Conservation (phyloP, 30 jellyfish, hydroid and myxozoan genomes). For the Cassiopea andromeda region DNA sequence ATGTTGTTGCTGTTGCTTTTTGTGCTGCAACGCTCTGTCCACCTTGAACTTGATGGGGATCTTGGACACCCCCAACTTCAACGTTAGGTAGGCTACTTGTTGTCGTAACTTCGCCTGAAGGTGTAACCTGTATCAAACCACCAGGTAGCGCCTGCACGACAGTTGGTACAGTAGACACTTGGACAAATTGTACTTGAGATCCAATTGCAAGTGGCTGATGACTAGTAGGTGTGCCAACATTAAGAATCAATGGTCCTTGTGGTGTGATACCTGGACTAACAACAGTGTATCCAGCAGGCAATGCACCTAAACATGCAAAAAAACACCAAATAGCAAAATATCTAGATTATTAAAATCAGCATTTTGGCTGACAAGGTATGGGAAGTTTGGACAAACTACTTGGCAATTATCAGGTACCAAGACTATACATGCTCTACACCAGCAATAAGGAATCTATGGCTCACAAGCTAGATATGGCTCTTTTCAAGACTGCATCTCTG, state of each 20-base stretch:
- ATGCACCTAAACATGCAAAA: slow-evolving; percentile 10
- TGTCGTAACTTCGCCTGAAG: slow-evolving; percentile 71
- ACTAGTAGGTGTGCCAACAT: slow-evolving; percentile 66
- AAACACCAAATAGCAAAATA: no score
- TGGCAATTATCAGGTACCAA: no score
- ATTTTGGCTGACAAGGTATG: no score
- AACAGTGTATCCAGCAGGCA: slow-evolving; percentile 80
- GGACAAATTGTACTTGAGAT: slow-evolving; percentile 80
- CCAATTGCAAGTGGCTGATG: slow-evolving; percentile 65
- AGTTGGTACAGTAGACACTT: slow-evolving; percentile 81
- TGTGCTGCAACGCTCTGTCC: slow-evolving; percentile 2
- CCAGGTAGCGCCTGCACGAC: slow-evolving; percentile 84
- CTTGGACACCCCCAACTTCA: slow-evolving; percentile 49
- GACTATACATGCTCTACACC: no score
- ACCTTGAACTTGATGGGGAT: neutral
- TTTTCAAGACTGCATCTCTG: no score
- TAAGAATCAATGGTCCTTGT: slow-evolving; percentile 74
- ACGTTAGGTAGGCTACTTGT: slow-evolving; percentile 26
- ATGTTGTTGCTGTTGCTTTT: slow-evolving; percentile 23
- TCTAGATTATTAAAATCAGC: no score
- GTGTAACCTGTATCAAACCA: slow-evolving; percentile 83
- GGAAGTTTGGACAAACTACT: no score
- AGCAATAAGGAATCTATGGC: no score
- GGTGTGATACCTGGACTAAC: slow-evolving; percentile 81
- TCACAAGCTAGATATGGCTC: no score